These are phyloP conservation scores for Lasioglossum malachurum DNA, from an alignment of 2,888 invertebrate species.

Conservation along the genomic window DNA sequence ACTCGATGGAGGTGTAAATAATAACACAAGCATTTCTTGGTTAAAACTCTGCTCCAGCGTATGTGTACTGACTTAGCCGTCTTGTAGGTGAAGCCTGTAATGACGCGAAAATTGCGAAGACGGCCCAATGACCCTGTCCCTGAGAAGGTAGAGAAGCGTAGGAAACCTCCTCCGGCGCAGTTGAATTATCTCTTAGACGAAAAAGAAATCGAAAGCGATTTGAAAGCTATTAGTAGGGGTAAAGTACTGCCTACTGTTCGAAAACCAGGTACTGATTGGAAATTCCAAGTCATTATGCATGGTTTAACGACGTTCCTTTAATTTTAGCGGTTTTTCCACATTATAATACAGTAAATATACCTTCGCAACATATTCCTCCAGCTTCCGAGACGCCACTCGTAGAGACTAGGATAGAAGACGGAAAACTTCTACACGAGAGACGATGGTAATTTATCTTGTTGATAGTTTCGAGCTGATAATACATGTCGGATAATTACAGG, in stretches of 20 bases:
- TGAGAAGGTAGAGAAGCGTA: constrained; percentile 93
- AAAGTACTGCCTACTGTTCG: constrained; percentile 86
- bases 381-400: constrained; percentile 86
- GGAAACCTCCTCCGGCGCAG: constrained; percentile 93
- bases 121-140: constrained; percentile 98
- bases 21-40: background rate
- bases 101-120: constrained; percentile 96
- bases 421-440: constrained; percentile 96
- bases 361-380: constrained; percentile 81
- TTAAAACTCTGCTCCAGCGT: background rate
- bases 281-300: constrained; percentile 18
- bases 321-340: constrained; percentile 78
- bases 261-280: constrained; percentile 85
- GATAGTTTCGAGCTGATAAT: background rate
- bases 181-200: constrained; percentile 96
- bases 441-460: constrained; percentile 89
- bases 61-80: background rate
- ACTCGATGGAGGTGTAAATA: constrained; percentile 90
- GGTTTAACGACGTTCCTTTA: constrained; percentile 43
- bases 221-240: constrained; percentile 91
- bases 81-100: constrained; percentile 94
- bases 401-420: constrained; percentile 97
- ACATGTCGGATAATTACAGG: constrained; percentile 81
- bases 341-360: constrained; percentile 79
- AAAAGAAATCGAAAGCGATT: constrained; percentile 94